Evolutionary conservation across 2,797 vertebrate genomes (phyloP).

Genomic region (Etheostoma nigrum): DNA sequence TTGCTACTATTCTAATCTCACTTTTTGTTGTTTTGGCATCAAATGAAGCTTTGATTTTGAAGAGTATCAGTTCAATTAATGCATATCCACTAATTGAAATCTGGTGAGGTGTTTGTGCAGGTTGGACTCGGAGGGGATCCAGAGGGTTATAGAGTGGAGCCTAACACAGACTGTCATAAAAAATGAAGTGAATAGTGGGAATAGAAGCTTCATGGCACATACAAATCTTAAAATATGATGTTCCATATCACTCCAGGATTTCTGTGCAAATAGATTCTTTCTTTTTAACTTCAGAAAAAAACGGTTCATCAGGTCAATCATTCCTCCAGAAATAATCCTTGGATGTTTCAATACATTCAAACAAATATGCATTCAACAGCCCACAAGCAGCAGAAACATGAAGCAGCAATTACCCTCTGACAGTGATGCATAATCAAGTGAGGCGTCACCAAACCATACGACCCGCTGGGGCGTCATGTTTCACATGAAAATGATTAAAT

Average conservation of each 20-base stretch:
- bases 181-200: not conserved
- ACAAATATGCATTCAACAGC: conserved; percentile 20
- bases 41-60: conserved; percentile 17
- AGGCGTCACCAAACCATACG: conserved; percentile 53
- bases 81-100: conserved; percentile 39
- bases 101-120: conserved; percentile 44
- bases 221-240: conserved; percentile 8
- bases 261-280: not conserved
- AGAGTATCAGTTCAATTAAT: conserved; percentile 31
- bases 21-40: conserved; percentile 3
- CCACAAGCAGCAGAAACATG: conserved; percentile 26
- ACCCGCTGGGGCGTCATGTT: conserved; percentile 53
- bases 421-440: conserved; percentile 51
- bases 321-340: not conserved
- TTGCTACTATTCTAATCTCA: conserved; percentile 1
- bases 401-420: conserved; percentile 46
- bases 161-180: conserved; percentile 12
- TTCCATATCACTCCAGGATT: not conserved
- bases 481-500: conserved; percentile 51
- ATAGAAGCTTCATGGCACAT: not conserved
- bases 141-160: conserved; percentile 18
- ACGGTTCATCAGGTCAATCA: not conserved
- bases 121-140: conserved; percentile 19
- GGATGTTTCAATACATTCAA: conserved; percentile 15
- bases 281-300: not conserved